Evolutionary conservation across 2,797 vertebrate genomes (phyloP).

Genomic region (Mallotus villosus): DNA sequence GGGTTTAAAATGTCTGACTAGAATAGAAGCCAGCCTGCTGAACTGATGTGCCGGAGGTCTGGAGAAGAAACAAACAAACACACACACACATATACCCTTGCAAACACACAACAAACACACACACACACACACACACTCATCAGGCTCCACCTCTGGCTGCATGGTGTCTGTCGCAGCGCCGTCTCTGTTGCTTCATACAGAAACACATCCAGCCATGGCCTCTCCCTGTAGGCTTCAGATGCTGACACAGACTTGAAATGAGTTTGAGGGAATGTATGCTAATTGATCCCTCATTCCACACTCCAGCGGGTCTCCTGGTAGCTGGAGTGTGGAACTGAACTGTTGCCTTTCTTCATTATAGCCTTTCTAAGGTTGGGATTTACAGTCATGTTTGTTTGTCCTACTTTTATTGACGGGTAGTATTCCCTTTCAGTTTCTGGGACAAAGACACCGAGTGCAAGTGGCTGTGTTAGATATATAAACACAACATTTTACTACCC

Average conservation of each 20-base stretch:
- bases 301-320: background rate
- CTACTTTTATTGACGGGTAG: too few species aligned
- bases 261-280: background rate
- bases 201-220: background rate
- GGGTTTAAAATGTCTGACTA: slow-evolving; percentile 11
- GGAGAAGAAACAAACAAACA: background rate
- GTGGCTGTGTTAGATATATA: too few species aligned
- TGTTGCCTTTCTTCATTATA: too few species aligned
- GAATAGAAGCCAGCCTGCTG: slow-evolving; percentile 16
- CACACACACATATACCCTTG: background rate
- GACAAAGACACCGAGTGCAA: too few species aligned
- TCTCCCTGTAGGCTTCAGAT: background rate
- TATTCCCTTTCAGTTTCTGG: too few species aligned
- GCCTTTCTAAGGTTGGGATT: too few species aligned
- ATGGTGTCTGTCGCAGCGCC: background rate
- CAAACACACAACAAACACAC: background rate
- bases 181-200: slow-evolving; percentile 3
- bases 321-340: too few species aligned
- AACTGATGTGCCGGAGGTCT: background rate
- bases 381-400: too few species aligned
- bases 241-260: slow-evolving; percentile 3
- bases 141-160: background rate
- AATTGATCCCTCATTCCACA: background rate
- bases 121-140: background rate
- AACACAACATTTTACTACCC: too few species aligned